Base-by-base conservation (phyloP, 1,140 invertebrate genomes). In the Drosophila takahashii region DNA sequence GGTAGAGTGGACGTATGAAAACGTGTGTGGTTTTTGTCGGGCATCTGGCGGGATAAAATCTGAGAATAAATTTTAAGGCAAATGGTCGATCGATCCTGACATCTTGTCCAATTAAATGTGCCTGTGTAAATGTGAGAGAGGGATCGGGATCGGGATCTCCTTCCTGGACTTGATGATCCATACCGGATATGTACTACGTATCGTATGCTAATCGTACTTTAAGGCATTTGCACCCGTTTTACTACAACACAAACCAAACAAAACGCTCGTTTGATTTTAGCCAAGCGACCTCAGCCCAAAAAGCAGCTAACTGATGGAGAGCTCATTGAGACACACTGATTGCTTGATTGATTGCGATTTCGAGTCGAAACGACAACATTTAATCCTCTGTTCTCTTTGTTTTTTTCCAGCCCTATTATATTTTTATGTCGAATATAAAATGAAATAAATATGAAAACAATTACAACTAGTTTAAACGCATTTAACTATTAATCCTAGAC, bases 211-310 rank as follows among this genome's bases (percentile, higher is more conserved):
- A 57, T 47, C 34, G 60, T 85, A 86, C n/a, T 76, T 72, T 83
- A 85, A 80, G 50, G 37, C n/a, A 50, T 56, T 72, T 61, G 61
- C 64, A 57, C 58, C 34, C 13, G 32, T 51, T 73, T 58, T 61
- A 79, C 56, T 79, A 79, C 60, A 77, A 64, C 54, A 74, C 36
- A 67, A 74, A 67, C 42, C 50, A 78, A 79, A 65, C 67, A 72
- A 81, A 83, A 42, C 75, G 47, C 81, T 78, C 81, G 57, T 83
- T 77, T 83, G 84, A 79, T 85, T 85, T 87, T 87, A 79, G 83
- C 77, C 62, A 67, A 83, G 65, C 60, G 60, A 64, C 60, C 47
- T 27, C 53, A 34, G 29, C 36, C 44, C 34, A 29, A 47, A 47
- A 22, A n/a, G 39, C 53, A 44, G 61, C 48, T 53, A 48, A 15